phyloP scores from a whole-genome alignment of 2,888 invertebrate species.

The Laspeyria flexula region DNA sequence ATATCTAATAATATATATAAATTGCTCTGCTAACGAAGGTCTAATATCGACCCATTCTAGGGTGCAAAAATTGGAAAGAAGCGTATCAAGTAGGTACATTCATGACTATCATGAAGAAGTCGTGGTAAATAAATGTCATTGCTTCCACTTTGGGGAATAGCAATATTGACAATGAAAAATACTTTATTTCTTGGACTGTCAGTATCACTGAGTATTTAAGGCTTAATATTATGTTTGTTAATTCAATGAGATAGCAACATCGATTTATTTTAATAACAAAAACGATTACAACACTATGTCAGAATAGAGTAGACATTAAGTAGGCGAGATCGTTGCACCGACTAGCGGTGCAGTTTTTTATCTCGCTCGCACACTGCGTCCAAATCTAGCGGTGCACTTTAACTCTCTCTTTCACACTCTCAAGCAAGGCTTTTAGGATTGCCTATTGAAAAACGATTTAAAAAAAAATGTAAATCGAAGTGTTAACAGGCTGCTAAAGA shows the following conservation, averaged over 20 bases:
- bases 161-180: too few relatives aligned
- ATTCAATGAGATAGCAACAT: slow-evolving; percentile 12
- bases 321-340: slow-evolving; percentile 65
- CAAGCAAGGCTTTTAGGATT: slow-evolving; percentile 32
- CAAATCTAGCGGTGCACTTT: slow-evolving; percentile 39
- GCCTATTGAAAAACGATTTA: slow-evolving; percentile 37
- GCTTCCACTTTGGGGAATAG: too few relatives aligned
- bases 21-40: too few relatives aligned
- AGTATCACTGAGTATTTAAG: too few relatives aligned
- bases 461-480: slow-evolving; percentile 41
- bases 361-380: slow-evolving; percentile 47
- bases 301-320: slow-evolving; percentile 52
- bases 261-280: slow-evolving; percentile 33
- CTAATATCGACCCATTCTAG: too few relatives aligned
- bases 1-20: too few relatives aligned
- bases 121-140: too few relatives aligned
- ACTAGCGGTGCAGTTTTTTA: slow-evolving; percentile 61
- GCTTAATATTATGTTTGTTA: too few relatives aligned
- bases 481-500: slow-evolving; percentile 44
- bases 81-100: too few relatives aligned
- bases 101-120: too few relatives aligned
- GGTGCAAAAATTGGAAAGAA: too few relatives aligned
- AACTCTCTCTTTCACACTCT: slow-evolving; percentile 32
- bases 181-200: too few relatives aligned
- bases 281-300: slow-evolving; percentile 37